Percentiles rank a stretch among this genome's conserved stretches.
Evolutionary conservation across 2,113 vertebrate species (phyloP).

Genomic region (Emydura subglobosa): DNA sequence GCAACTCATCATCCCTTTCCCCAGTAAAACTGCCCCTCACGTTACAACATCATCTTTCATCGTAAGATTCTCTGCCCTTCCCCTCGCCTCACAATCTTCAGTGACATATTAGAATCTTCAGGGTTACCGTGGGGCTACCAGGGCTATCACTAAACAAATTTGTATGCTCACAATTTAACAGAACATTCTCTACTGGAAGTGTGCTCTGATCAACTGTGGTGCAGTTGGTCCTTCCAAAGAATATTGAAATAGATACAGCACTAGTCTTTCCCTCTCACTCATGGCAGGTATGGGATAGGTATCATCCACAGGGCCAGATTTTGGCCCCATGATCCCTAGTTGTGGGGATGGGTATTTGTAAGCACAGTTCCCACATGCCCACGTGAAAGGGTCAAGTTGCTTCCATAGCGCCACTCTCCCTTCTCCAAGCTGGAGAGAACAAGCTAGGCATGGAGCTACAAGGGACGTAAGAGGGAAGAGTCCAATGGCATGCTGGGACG

Average conservation of each 20-base stretch:
- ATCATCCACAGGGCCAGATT: background rate
- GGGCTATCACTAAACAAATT: background rate
- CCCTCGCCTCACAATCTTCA: background rate
- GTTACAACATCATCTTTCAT: background rate
- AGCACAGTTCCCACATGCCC: background rate
- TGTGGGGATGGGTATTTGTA: background rate
- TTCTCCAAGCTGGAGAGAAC: background rate
- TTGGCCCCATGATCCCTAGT: background rate
- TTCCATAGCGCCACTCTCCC: background rate
- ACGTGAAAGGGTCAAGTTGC: background rate
- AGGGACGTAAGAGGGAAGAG: background rate
- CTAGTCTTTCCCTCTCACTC: background rate
- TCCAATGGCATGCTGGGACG: background rate
- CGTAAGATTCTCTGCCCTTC: conserved; percentile 4
- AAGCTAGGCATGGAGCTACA: background rate
- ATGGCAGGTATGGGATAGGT: conserved; percentile 48
- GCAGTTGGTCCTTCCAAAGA: background rate
- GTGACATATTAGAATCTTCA: conserved; percentile 4
- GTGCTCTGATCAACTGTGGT: background rate
- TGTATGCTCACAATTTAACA: background rate
- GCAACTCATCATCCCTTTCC: background rate
- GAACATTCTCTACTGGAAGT: background rate
- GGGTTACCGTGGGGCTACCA: conserved; percentile 9
- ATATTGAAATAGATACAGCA: background rate
- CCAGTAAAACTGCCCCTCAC: background rate